Evolutionary conservation across 2,113 vertebrate species (phyloP).

Genomic region (Cynopterus brachyotis): DNA sequence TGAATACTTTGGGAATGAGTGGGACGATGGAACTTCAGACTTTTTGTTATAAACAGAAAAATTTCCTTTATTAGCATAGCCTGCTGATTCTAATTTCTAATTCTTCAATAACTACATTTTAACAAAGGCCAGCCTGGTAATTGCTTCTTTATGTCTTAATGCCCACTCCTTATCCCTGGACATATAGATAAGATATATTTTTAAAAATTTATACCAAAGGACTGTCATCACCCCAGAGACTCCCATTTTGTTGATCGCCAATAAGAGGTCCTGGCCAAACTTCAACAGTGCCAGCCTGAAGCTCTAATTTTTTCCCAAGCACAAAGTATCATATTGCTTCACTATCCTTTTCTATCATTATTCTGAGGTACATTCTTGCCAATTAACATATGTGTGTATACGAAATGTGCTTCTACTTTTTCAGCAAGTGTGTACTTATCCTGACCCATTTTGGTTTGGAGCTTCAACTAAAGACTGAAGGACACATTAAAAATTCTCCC

Average conservation of each 20-base stretch:
- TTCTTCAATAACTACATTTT: not conserved
- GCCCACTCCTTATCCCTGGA: not conserved
- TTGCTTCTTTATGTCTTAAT: not conserved
- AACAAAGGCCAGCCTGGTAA: not conserved
- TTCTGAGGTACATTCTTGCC: not conserved
- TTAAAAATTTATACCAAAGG: not conserved
- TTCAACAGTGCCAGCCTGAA: not conserved
- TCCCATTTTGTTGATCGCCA: not conserved
- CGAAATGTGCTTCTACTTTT: not conserved
- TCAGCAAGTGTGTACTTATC: not conserved
- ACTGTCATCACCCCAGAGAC: not conserved
- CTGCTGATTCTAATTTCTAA: not conserved
- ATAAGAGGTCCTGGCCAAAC: not conserved
- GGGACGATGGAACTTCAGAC: not conserved
- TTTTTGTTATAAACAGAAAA: constrained; percentile 8
- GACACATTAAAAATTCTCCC: not conserved
- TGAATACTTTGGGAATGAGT: not conserved
- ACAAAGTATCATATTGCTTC: not conserved
- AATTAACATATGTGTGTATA: not conserved
- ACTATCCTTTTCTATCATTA: not conserved
- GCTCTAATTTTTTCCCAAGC: not conserved
- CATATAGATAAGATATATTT: not conserved
- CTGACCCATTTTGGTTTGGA: not conserved
- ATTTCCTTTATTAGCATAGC: fast-evolving
- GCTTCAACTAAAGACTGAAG: not conserved